These are phyloP conservation scores for Dipus sagitta DNA, from an alignment of 2,797 vertebrate genomes.

Conservation along the genomic window DNA sequence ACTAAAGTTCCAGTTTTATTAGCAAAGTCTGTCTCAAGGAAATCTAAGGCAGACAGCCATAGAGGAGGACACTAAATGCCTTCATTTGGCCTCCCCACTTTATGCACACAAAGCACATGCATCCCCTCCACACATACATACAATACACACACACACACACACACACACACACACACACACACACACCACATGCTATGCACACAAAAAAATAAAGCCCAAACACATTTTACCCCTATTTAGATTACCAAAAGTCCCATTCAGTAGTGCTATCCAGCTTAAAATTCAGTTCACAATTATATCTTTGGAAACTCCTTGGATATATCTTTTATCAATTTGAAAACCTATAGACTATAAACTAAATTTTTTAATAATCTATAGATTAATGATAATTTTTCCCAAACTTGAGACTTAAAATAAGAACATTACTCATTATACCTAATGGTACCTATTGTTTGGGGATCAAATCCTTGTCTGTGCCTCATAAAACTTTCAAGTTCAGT, in stretches of 20 bases:
- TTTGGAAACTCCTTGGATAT: background rate
- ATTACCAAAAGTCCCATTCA: background rate
- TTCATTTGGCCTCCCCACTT: too few relatives aligned
- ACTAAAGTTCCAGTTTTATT: too few relatives aligned
- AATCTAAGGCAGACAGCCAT: too few relatives aligned
- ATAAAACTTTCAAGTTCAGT: background rate
- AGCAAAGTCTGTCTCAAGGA: too few relatives aligned
- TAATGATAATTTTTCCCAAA: background rate
- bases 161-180: too few relatives aligned
- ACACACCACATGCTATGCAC: too few relatives aligned
- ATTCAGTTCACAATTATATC: background rate
- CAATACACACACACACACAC: too few relatives aligned
- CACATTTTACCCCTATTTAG: background rate
- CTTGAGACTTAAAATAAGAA: background rate
- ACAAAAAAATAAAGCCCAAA: too few relatives aligned
- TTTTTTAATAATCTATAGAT: background rate
- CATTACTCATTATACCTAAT: background rate
- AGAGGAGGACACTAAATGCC: too few relatives aligned
- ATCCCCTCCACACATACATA: too few relatives aligned
- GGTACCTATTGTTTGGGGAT: background rate
- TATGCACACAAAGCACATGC: too few relatives aligned
- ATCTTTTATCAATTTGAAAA: background rate
- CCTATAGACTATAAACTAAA: background rate
- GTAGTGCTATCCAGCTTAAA: background rate
- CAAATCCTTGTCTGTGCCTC: background rate